phyloP scores from a whole-genome alignment of 2,113 vertebrate species.

The Cygnus buccinator region DNA sequence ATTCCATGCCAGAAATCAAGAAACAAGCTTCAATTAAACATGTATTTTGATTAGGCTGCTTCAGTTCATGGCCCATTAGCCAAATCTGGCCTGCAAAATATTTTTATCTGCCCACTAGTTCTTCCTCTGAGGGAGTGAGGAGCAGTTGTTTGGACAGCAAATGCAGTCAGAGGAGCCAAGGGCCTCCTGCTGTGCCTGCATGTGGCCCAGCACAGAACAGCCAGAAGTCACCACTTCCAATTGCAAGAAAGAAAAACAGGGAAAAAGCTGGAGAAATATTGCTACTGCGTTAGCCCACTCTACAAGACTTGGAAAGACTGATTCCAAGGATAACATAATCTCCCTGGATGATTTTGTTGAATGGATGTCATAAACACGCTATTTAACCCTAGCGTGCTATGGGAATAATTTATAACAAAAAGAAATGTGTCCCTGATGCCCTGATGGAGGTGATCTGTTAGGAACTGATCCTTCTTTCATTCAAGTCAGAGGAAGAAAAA shows the following conservation, averaged over 20 bases:
- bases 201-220: slow-evolving; percentile 34
- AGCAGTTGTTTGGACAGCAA: slow-evolving; percentile 47
- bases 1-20: neutral
- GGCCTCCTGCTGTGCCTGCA: slow-evolving; percentile 38
- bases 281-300: neutral
- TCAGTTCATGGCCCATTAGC: slow-evolving; percentile 31
- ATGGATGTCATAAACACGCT: neutral
- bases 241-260: neutral
- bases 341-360: neutral
- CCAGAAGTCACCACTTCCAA: slow-evolving; percentile 35
- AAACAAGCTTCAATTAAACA: slow-evolving; percentile 29
- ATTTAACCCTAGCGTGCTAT: neutral
- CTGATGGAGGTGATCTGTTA: neutral
- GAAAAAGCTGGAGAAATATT: neutral
- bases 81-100: slow-evolving; percentile 39
- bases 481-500: neutral
- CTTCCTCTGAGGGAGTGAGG: neutral
- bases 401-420: neutral
- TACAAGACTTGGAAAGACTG: neutral
- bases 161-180: slow-evolving; percentile 35
- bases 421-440: neutral
- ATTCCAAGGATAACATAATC: neutral
- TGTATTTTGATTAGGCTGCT: slow-evolving; percentile 13
- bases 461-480: neutral
- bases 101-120: neutral